A percentile compares a stretch with the other conserved stretches of the same genome.
Conservation (phyloP, 2,888 invertebrate species). For the Danaus chrysippus region DNA sequence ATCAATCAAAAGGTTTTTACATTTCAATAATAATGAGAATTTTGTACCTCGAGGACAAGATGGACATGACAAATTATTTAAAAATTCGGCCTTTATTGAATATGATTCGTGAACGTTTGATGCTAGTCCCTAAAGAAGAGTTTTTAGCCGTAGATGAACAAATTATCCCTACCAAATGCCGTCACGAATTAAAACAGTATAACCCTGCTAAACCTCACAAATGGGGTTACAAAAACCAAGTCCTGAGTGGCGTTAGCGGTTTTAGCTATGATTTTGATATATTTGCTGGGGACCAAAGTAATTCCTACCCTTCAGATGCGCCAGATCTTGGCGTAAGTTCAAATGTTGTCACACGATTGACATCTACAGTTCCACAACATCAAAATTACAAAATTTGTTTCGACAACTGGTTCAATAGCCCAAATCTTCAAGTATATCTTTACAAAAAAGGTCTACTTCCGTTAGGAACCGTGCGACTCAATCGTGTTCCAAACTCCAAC, state of each 20-base stretch:
- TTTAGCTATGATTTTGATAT: slow-evolving; percentile 50
- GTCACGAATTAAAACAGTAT: slow-evolving; percentile 15
- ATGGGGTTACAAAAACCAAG: slow-evolving; percentile 32
- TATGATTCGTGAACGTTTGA: too few species aligned
- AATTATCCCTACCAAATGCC: slow-evolving; percentile 8
- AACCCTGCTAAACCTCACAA: slow-evolving; percentile 10
- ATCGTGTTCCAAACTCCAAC: slow-evolving; percentile 7
- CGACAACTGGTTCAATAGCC: neutral
- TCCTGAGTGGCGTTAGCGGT: slow-evolving; percentile 46
- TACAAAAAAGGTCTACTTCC: neutral
- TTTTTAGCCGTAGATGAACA: too few species aligned
- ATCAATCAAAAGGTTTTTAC: too few species aligned
- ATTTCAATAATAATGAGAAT: too few species aligned
- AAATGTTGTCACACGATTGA: slow-evolving; percentile 38
- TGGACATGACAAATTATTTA: too few species aligned
- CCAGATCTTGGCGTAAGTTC: slow-evolving; percentile 33
- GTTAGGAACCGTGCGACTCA: neutral
- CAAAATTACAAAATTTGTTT: neutral
- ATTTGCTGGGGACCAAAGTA: slow-evolving; percentile 41
- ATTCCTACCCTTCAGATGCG: slow-evolving; percentile 12
- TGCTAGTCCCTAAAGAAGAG: too few species aligned
- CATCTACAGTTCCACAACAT: slow-evolving; percentile 7
- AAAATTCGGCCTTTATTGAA: too few species aligned
- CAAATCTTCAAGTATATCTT: neutral
- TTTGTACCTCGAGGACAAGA: too few species aligned